Base-by-base conservation (phyloP, 2,113 vertebrate genomes). In the Protomyctophum bolini region DNA sequence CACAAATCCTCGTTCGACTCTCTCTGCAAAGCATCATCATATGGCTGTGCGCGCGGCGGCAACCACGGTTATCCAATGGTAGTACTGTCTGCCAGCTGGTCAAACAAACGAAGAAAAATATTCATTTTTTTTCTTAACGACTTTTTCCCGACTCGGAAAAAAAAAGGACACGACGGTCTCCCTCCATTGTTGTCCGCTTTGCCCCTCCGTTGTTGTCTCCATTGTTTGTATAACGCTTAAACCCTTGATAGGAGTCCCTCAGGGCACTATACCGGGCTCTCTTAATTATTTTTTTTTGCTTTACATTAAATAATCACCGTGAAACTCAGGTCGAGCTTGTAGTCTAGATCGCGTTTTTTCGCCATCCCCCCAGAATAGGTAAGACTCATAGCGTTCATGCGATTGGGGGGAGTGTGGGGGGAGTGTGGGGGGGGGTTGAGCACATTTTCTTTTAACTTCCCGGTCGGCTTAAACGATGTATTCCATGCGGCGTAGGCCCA, bases 61-160 rank as follows among this genome's bases (percentile, higher is more conserved):
- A 93, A 92, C 92, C 93, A 93, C 94, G 93, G 93, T 93, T 93
- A 55, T 94, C 87, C 91, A 92, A 83, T 92, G 87, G 83, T 92
- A 93, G 92, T 94, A 93, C 94, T 91, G 91, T 94, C 92, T 94
- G 92, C 93, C 94, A 94, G 94, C 92, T 94, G 93, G 94, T 95
- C 93, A 89, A 86, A 95, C 94, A 95, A 95, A 94, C 94, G 93
- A 95, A 94, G 29, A 28, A 66, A 93, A 91, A 92, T 90, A 89
- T 91, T 92, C 91, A 92, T 94, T 10, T 15, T 58, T n/a, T n/a
- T n/a, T n/a, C n/a, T n/a, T n/a, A n/a, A n/a, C n/a, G 57, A 60
- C 10, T 12, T 33, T 12, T 61, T 45, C 29, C 15, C 48, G 7
- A 6, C 14, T 28, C 12, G 51, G 70, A 51, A 49, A 2, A 10